Evolutionary conservation across 2,888 invertebrate species (phyloP), one percentile per base, ranked within the genome.

Genomic region (Andrena bucephala): DNA sequence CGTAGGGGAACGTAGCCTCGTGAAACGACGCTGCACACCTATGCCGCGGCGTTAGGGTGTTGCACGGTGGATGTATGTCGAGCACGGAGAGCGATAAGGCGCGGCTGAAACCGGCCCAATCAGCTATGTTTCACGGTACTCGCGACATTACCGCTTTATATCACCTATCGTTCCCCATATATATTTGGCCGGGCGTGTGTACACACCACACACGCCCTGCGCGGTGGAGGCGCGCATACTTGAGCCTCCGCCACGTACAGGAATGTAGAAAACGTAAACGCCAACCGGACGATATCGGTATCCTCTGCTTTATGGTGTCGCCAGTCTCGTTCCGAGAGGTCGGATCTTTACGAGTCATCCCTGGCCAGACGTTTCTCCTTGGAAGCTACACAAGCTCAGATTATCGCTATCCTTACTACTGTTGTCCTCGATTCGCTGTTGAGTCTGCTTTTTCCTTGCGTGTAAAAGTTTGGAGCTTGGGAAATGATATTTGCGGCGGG

Each of bases 111-210:
- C 84, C 89, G 85, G 86, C 83, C 89, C 87, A 86, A 90, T 90
- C 89, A 84, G 84, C 85, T 86, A 85, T 89, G 87, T 87, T 90
- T 90, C 87, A 89, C 85, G 85, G 83, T 84, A 79, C 83, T 70
- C 79, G 87, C 85, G 86, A 88, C 90, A 87, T 89, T 88, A 85
- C 90, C 87, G 84, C 83, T 89, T 86, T 89, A 89, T 90, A 89
- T 87, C 87, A 78, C 84, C 84, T 90, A 90, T 90, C 90, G 86
- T 78, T 83, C 70, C 71, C 88, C 81, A 87, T 87, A 87, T 89
- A 90, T 88, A 91, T 90, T 91, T 90, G 75, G 85, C 59, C 72
- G 82, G 67, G 66, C 68, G 73, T 80, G 77, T 73, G 67, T 84
- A 73, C 65, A 57, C 57, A 71, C 42, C 57, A 63, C 76, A 57